Conservation (phyloP, 2,888 invertebrate species). For the Tiliacea citrago region DNA sequence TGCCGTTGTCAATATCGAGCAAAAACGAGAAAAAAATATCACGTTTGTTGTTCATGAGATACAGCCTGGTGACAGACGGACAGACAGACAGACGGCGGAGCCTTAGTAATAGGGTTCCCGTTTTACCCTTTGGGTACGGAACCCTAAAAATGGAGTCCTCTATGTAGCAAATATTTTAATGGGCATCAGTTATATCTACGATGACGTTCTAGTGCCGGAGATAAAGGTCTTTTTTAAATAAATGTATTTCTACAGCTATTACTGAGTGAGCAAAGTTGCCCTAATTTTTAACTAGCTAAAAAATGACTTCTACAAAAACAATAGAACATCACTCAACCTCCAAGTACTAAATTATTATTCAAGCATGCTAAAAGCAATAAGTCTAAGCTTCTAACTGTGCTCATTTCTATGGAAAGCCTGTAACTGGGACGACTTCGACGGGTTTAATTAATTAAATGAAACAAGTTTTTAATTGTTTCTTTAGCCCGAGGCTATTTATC, state of each 20-base stretch:
- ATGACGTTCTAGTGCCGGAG: neutral
- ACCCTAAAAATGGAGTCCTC: too few species aligned
- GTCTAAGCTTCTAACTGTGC: constrained; percentile 50
- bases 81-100: too few species aligned
- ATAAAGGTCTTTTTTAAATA: neutral
- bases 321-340: constrained; percentile 23
- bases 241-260: neutral
- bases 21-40: too few species aligned
- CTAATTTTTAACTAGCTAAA: neutral
- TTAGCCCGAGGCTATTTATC: constrained; percentile 67
- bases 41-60: too few species aligned
- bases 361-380: constrained; percentile 50
- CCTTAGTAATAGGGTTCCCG: too few species aligned
- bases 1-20: too few species aligned
- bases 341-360: constrained; percentile 54
- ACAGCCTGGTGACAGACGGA: too few species aligned
- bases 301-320: neutral
- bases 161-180: too few species aligned
- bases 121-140: too few species aligned
- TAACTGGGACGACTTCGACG: constrained; percentile 56
- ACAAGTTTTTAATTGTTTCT: constrained; percentile 81
- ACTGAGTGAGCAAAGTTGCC: neutral
- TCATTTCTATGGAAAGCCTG: constrained; percentile 72
- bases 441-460: constrained; percentile 74
- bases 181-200: too few species aligned